Evolutionary conservation across 92 coral and sea anemone species (phyloP).

Genomic region (Virgularia gustaviana): DNA sequence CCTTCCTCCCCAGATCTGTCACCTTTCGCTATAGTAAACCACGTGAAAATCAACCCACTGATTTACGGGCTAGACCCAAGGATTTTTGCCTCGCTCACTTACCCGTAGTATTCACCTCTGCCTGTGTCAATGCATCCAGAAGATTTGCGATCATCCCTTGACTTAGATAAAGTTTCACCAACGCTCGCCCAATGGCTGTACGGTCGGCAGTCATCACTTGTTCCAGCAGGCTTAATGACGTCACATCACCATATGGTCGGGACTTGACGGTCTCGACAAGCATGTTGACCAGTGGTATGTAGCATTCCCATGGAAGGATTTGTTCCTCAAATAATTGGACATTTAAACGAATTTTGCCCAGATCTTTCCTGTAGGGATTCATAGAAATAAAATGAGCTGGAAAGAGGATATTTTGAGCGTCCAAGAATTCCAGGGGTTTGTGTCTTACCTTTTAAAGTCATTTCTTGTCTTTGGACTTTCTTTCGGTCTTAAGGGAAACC

Average conservation of each 20-base stretch:
- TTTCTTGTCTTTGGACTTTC: conserved; percentile 21
- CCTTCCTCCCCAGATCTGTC: too few relatives aligned
- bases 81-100: too few relatives aligned
- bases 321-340: conserved; percentile 76
- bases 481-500: conserved; percentile 19
- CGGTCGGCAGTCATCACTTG: conserved; percentile 72
- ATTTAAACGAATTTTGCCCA: conserved; percentile 84
- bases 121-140: conserved; percentile 68
- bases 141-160: conserved; percentile 63
- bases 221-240: conserved; percentile 69
- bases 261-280: conserved; percentile 60
- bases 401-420: too few relatives aligned
- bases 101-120: conserved; percentile 77
- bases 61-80: too few relatives aligned
- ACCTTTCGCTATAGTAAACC: too few relatives aligned
- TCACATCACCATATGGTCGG: conserved; percentile 36
- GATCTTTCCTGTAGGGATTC: conserved; percentile 75
- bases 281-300: conserved; percentile 64
- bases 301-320: conserved; percentile 68
- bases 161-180: conserved; percentile 77
- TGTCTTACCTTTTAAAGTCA: conserved; percentile 19
- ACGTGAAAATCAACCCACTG: too few relatives aligned
- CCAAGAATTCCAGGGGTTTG: too few relatives aligned
- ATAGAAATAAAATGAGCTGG: not conserved
- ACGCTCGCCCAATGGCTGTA: conserved; percentile 71